Base-by-base conservation (phyloP, 1,140 invertebrate genomes). In the Papilio aristodemus region DNA sequence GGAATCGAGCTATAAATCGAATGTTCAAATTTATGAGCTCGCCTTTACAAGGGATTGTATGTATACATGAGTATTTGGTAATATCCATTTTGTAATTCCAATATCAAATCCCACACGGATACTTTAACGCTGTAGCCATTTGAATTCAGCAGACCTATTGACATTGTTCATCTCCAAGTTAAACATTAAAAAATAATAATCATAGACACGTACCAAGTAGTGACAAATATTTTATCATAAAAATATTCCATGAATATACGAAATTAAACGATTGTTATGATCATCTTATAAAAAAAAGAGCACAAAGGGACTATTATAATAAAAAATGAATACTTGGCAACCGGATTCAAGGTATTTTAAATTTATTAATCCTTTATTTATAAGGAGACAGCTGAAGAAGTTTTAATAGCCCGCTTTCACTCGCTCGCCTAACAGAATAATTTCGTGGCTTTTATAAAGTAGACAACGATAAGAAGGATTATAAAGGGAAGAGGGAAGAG, bases 381-480 rank as follows among this genome's bases (percentile, higher is more conserved):
- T 80, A 80, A 76, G 72, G 70, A 71, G 68, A 69, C 57, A 57
- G 66, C 50, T 62, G 58, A 69, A 80, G 75, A 78, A 78, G 74
- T 64, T 83, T 84, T 79, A 83, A 83, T 76, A 74, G 81, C 74
- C 77, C 77, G 74, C 76, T 77, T 81, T 80, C 83, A 73, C 73
- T 78, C 76, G 77, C 81, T 81, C 74, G 58, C 75, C 78, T 77
- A 74, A 77, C 76, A 73, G 71, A 87, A 87, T 86, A 87, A 85
- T 82, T 78, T 78, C 74, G 70, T 76, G 63, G 73, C 80, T 86
- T 86, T 90, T 87, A 86, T 86, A 80, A 82, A 87, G 79, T 77
- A 83, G 77, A 83, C 76, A 77, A 73, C 77, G 88, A 90, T 90
- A 90, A 90, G 85, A 77, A 76, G 84, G 82, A 87, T 90, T 89